Conservation (phyloP, 2,888 invertebrate genomes). For the Acutogordius australiensis region DNA sequence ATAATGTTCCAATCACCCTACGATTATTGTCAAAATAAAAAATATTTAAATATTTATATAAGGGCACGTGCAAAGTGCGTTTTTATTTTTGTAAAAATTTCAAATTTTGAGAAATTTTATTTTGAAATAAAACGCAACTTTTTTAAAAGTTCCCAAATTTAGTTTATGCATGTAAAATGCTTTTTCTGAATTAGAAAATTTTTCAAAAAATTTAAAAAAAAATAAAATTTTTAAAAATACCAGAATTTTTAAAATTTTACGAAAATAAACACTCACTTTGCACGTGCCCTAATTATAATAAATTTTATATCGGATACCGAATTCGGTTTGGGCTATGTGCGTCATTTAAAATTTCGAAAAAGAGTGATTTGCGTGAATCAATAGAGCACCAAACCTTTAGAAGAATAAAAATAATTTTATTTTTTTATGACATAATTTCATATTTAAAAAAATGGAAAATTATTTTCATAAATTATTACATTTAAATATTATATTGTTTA, state of each 20-base stretch:
- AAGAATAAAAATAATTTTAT: background rate
- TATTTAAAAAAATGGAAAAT: too few species aligned
- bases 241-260: too few species aligned
- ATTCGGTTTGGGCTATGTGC: conserved; percentile 61
- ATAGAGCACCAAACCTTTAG: background rate
- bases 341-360: conserved; percentile 60
- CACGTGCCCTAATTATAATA: too few species aligned
- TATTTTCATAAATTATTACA: too few species aligned
- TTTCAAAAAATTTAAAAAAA: background rate
- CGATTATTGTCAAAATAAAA: background rate
- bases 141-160: background rate
- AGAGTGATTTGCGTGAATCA: background rate
- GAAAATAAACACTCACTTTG: too few species aligned
- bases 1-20: conserved; percentile 47
- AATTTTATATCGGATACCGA: too few species aligned
- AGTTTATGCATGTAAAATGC: too few species aligned
- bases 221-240: too few species aligned
- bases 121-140: background rate
- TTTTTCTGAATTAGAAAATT: background rate
- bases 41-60: too few species aligned
- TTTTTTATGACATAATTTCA: background rate
- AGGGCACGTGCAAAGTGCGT: too few species aligned
- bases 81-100: too few species aligned
- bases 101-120: too few species aligned
- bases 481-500: background rate